Evolutionary conservation across 2,113 vertebrate species (phyloP).

Genomic region (Hippocampus abdominalis): DNA sequence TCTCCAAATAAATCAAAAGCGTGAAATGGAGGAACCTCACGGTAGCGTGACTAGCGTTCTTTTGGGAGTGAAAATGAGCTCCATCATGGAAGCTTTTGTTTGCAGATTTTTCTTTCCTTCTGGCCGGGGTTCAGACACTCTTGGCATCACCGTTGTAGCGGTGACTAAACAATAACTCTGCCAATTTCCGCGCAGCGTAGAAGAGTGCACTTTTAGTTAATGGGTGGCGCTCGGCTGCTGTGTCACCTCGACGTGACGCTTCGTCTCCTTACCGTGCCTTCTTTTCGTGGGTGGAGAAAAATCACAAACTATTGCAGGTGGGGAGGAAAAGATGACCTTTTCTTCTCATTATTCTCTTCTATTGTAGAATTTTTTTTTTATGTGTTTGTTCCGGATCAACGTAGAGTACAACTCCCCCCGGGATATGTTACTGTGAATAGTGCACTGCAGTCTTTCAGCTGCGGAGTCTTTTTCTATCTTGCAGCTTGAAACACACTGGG

Average conservation of each 20-base stretch:
- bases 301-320: background rate
- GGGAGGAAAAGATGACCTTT: slow-evolving; percentile 27
- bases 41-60: background rate
- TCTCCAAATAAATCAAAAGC: background rate
- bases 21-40: background rate
- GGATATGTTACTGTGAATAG: slow-evolving; percentile 21
- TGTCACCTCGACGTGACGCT: slow-evolving; percentile 14
- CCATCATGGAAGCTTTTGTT: background rate
- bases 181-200: background rate
- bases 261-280: slow-evolving; percentile 12
- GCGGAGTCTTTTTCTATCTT: background rate
- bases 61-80: background rate
- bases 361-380: slow-evolving; percentile 7
- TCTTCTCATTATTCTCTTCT: slow-evolving; percentile 18
- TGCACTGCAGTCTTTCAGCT: slow-evolving; percentile 8
- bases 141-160: background rate
- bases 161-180: slow-evolving; percentile 1
- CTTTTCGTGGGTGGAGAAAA: slow-evolving; percentile 4
- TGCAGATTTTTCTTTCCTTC: background rate
- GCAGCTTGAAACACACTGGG: background rate
- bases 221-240: background rate
- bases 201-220: background rate
- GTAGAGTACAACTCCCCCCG: slow-evolving; percentile 4
- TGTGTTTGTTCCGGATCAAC: slow-evolving; percentile 32
- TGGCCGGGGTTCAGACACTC: background rate